Evolutionary conservation across 2,113 vertebrate species (phyloP), one percentile per base, ranked within the genome.

Genomic region (Patagioenas fasciata): DNA sequence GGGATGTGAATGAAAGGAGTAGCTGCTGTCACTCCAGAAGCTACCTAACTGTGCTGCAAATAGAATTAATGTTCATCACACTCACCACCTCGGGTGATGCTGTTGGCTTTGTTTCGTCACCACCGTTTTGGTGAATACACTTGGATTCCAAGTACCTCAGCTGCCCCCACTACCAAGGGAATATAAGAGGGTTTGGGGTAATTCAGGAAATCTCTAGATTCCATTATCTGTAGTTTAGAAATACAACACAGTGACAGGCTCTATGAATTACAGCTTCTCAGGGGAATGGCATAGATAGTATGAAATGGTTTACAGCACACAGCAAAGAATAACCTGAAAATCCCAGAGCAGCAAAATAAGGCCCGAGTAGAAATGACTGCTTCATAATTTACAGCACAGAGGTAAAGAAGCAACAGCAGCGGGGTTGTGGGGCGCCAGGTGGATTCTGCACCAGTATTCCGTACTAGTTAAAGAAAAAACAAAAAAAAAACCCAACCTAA

Each of bases 391-490:
- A 81, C 36, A 73, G 54, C 36, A 81, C 8, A 11, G 19, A 73
- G 38, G 19, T 47, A 72, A 77, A 64, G 6, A 67, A 50, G 48
- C 48, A 50, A 13, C 48, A 50, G 48, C 11, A 54, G 38, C 20
- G 29, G 3, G 5, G 6, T 6, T 2, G 10, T 3, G 7, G 12
- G 1, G 4, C 10, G 2, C 9, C 8, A 50, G 12, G 23, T 21
- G 11, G 19, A 23, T 50, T 21, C 15, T 34, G 32, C 67, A 19
- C 44, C 13, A 53, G 6, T 34, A 74, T 61, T 61, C 9, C 10
- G 2, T 23, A 50, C 2, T 6, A 50, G 5, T 44, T 44, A 17
- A 17, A 17, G 26, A 74, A 26, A 2, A 60, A 47, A 47, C 4
- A 19, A 47, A 47, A 47, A 15, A 44, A 44, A 44, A 18, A 7